phyloP scores from a whole-genome alignment of 2,797 vertebrate genomes.

The Chaetodon trifasciatus region DNA sequence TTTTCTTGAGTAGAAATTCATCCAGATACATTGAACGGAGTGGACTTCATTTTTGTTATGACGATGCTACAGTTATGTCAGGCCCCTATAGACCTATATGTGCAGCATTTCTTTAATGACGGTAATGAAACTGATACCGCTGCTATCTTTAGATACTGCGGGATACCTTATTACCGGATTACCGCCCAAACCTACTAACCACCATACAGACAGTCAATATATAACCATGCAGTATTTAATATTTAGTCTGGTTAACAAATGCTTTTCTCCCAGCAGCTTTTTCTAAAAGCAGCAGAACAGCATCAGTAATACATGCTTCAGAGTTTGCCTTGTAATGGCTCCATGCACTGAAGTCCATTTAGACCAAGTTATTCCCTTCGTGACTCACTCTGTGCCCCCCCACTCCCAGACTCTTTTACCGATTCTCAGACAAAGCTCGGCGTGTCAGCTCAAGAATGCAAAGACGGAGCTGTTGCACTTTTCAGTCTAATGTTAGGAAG shows the following conservation, averaged over 20 bases:
- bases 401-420: slow-evolving; percentile 21
- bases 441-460: slow-evolving; percentile 24
- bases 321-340: slow-evolving; percentile 24
- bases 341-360: slow-evolving; percentile 44
- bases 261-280: neutral
- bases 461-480: slow-evolving; percentile 9
- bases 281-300: slow-evolving; percentile 13
- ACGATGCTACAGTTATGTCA: no score
- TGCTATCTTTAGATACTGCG: no score
- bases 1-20: no score
- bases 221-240: neutral
- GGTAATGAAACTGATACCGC: no score
- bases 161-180: no score
- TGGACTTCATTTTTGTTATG: no score
- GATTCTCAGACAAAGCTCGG: slow-evolving; percentile 17
- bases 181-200: no score
- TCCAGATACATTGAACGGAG: no score
- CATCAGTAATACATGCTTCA: slow-evolving; percentile 4
- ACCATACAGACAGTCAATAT: neutral
- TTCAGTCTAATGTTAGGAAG: slow-evolving; percentile 38
- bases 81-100: no score
- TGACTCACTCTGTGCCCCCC: slow-evolving; percentile 29
- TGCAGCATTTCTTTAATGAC: no score
- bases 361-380: slow-evolving; percentile 37
- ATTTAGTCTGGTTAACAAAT: slow-evolving; percentile 9